Conservation (phyloP, 53 echinoderm and acorn worm genomes). For the Holothuria leucospilota region DNA sequence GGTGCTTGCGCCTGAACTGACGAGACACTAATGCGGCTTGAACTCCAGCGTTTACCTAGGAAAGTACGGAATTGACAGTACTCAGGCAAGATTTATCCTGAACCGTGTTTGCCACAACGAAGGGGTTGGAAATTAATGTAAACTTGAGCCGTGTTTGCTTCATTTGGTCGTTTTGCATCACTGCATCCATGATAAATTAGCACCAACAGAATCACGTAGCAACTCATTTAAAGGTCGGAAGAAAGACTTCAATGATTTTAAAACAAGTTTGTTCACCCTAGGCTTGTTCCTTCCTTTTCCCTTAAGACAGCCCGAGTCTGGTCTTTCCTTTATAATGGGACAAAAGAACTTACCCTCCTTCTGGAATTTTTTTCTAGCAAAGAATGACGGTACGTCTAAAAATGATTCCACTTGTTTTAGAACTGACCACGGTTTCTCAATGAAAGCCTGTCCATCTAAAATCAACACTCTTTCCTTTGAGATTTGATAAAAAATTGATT, state of each 20-base stretch:
- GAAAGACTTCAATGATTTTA: conserved; percentile 1
- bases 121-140: too few species aligned
- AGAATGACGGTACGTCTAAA: conserved; percentile 5
- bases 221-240: neutral
- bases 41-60: too few species aligned
- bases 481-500: neutral
- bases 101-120: too few species aligned
- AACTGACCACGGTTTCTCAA: conserved; percentile 38
- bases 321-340: neutral
- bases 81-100: too few species aligned
- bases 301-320: conserved; percentile 29
- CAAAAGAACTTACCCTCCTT: conserved; percentile 11
- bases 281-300: conserved; percentile 27
- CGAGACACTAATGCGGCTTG: too few species aligned
- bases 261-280: neutral
- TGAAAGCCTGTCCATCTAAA: conserved; percentile 26
- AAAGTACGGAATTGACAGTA: too few species aligned
- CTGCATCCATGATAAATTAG: conserved; percentile 15
- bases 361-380: conserved; percentile 1
- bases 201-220: neutral
- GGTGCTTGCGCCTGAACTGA: too few species aligned
- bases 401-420: conserved; percentile 27
- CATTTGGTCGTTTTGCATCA: too few species aligned
- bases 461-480: neutral
- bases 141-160: too few species aligned